Evolutionary conservation across 2,888 invertebrate genomes (phyloP), one percentile per base, ranked within the genome.

Genomic region (Pristionchus fissidentatus): DNA sequence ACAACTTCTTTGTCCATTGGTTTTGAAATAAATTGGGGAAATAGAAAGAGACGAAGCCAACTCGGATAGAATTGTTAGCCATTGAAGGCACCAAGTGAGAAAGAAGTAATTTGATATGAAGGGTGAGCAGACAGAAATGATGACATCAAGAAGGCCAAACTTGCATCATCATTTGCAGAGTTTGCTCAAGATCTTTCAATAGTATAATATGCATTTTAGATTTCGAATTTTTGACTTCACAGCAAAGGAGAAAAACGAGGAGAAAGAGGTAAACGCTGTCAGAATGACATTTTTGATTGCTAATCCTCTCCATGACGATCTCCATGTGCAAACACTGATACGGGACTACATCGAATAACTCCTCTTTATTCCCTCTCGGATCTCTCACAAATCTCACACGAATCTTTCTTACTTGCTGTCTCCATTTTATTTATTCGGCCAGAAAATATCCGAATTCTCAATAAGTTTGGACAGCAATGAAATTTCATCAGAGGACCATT

Each of bases 11-110:
- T n/a, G n/a, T n/a, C n/a, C n/a, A n/a, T n/a, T n/a, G n/a, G n/a
- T n/a, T n/a, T n/a, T n/a, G n/a, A n/a, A n/a, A n/a, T n/a, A n/a
- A n/a, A n/a, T n/a, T n/a, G n/a, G n/a, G n/a, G n/a, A n/a, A n/a
- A n/a, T n/a, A n/a, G n/a, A n/a, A n/a, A n/a, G n/a, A n/a, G n/a
- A n/a, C n/a, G n/a, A n/a, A n/a, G n/a, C n/a, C n/a, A n/a, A n/a
- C n/a, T n/a, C n/a, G n/a, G n/a, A n/a, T n/a, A n/a, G n/a, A n/a
- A n/a, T n/a, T n/a, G n/a, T n/a, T n/a, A n/a, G n/a, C n/a, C n/a
- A n/a, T n/a, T n/a, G n/a, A n/a, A n/a, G n/a, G 38, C 7, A 66
- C 62, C 62, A 66, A 19, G 38, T 66, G 62, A 66, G 62, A 19
- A 66, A 66, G 62, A 38, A 22, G 26, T 22, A 38, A n/a, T 22